Evolutionary conservation across 2,888 invertebrate species (phyloP), one percentile per base, ranked within the genome.

Genomic region (Diachrysia chrysitis): DNA sequence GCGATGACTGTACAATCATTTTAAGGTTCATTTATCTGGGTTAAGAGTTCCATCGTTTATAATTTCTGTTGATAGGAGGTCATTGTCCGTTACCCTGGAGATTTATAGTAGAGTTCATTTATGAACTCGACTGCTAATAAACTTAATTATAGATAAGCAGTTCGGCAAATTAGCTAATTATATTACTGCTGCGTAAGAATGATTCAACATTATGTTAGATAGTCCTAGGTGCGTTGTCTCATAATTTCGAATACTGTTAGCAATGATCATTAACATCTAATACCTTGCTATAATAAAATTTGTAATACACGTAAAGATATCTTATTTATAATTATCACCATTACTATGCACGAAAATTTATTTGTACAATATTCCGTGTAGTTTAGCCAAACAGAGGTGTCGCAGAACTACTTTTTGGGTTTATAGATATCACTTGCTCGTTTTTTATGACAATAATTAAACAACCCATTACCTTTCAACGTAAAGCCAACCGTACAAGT

Each of bases 31-130:
- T 60, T 58, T 62, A 82, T 76, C 66, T 79, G 55, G 80, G 70
- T 66, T 80, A 82, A 81, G 67, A 73, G 73, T 71, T 69, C 71
- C 32, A 73, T 75, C 75, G 72, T 77, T 75, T 72, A 79, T 65
- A 63, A 76, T 76, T 69, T 76, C 55, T 67, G 59, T 69, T 82
- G 80, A 79, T 79, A 56, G 75, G 64, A 73, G 82, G 66, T 82
- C 51, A 63, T 12, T 71, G 82, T 73, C 79, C 58, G 60, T 25
- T 51, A 54, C 42, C 42, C 42, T n/a, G 58, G 63, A 51, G 48
- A 5, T 51, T n/a, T n/a, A 6, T 5, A 1, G 37, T 37, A 37
- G 42, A 42, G 42, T 42, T 42, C n/a, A 42, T 42, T n/a, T 16
- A 16, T 42, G 42, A 42, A 42, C 42, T 42, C 42, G 42, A 6